Evolutionary conservation across 2,113 vertebrate species (phyloP), one percentile per base, ranked within the genome.

Genomic region (Saimiri boliviensis): DNA sequence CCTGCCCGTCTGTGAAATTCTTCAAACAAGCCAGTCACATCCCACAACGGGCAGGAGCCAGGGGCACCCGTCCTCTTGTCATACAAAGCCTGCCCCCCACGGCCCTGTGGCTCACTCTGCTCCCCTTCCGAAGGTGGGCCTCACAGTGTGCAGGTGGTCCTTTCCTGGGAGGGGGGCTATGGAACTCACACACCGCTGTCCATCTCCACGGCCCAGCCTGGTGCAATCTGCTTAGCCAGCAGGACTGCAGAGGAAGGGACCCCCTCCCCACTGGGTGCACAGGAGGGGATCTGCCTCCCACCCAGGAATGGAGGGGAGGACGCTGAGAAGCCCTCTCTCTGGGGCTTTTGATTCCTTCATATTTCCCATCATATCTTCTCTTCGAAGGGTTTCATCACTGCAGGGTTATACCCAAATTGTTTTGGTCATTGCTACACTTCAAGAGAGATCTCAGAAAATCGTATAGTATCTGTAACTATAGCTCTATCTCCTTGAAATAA

Each of bases 201-300:
- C 58, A 60, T 60, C 52, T 60, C 58, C 58, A 60, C 11, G 5
- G 25, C 58, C 58, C 58, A 60, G 10, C 25, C 58, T 12, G 25
- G 58, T 13, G 25, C 25, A 27, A 60, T 60, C 58, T 12, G 32
- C 32, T 21, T n/a, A 42, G 45, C 2, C 6, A 27, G n/a, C 23
- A 2, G 21, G 12, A 47, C 21, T 76, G 20, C 2, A 52, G 30
- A 42, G n/a, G 30, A 6, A 8, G 8, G 10, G 9, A 93, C 42
- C 23, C 10, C 1, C 35, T 37, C 0, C 45, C 9, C n/a, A 35
- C 2, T 54, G 27, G n/a, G 4, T 30, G 25, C 58, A 27, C 0
- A 60, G 58, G 58, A 60, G 58, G 58, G 10, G 58, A 60, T 60
- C 58, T 1, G 25, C 13, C 58, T 60, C 58, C 58, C 25, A 60